phyloP scores from a whole-genome alignment of 1,140 invertebrate species.

The Drosophila quadrilineata region DNA sequence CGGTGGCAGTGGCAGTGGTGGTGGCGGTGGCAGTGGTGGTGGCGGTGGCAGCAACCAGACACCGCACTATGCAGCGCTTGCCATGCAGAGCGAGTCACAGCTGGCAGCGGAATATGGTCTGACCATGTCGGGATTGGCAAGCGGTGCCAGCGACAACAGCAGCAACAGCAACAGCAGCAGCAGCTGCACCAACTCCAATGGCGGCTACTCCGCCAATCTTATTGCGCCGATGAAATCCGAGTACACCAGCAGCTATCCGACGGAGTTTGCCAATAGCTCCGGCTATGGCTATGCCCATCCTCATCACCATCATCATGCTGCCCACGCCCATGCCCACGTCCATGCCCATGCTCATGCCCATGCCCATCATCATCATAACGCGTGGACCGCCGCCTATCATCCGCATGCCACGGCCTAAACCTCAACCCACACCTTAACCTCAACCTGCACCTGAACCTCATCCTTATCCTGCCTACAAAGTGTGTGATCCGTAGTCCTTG shows the following conservation, averaged over 20 bases:
- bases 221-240: constrained; percentile 69
- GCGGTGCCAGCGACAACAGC: constrained; percentile 52
- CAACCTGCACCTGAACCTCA: no score
- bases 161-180: constrained; percentile 32
- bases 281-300: constrained; percentile 49
- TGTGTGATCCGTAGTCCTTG: constrained; percentile 1
- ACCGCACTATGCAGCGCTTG: constrained; percentile 59
- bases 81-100: constrained; percentile 74
- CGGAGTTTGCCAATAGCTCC: constrained; percentile 51
- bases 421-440: no score
- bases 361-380: constrained; percentile 57
- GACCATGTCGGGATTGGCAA: constrained; percentile 67
- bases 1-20: no score
- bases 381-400: constrained; percentile 72
- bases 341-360: constrained; percentile 27
- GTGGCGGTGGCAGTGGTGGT: not conserved
- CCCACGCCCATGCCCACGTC: constrained; percentile 10
- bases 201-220: constrained; percentile 31
- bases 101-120: constrained; percentile 70
- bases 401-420: constrained; percentile 66
- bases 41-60: constrained; percentile 7
- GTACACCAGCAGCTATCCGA: constrained; percentile 61
- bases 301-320: constrained; percentile 25
- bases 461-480: not conserved
- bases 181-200: constrained; percentile 7